Conservation (phyloP, 2,797 vertebrate genomes). For the Bufotes viridis region DNA sequence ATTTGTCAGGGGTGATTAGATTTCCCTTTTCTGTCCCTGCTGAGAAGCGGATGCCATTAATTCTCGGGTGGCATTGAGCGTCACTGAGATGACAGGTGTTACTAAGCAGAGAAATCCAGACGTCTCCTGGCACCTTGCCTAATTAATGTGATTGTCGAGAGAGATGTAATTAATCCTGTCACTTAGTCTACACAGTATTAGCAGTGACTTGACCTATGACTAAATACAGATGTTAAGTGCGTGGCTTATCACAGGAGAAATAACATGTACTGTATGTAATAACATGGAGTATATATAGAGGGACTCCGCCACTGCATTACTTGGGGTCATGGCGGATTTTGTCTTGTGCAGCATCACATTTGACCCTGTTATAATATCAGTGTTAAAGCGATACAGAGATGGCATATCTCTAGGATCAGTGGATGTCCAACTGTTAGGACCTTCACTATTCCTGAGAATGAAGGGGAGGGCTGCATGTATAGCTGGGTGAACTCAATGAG, state of each 20-base stretch:
- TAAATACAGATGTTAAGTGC: constrained; percentile 18
- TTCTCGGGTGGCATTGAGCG: constrained; percentile 28
- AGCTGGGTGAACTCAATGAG: too few relatives aligned
- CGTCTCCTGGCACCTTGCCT: constrained; percentile 29
- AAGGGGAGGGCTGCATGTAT: too few relatives aligned
- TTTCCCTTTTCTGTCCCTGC: constrained; percentile 21
- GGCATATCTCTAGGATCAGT: too few relatives aligned
- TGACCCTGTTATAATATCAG: not conserved
- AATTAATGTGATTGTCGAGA: constrained; percentile 52
- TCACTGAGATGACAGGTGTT: constrained; percentile 43
- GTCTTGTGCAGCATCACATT: not conserved
- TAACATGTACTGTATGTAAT: not conserved
- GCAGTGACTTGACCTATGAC: constrained; percentile 39
- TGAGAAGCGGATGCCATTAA: constrained; percentile 54
- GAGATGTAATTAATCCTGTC: constrained; percentile 42
- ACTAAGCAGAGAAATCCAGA: constrained; percentile 37
- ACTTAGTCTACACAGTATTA: constrained; percentile 34
- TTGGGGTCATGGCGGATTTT: too few relatives aligned
- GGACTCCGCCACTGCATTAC: too few relatives aligned
- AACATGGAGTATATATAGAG: not conserved
- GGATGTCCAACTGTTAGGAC: too few relatives aligned
- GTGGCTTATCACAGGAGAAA: not conserved
- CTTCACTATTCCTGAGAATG: too few relatives aligned
- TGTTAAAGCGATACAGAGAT: too few relatives aligned
- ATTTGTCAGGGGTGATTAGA: constrained; percentile 51